Conservation (phyloP, 2,797 vertebrate species). For the Platyrinchus mystaceus region DNA sequence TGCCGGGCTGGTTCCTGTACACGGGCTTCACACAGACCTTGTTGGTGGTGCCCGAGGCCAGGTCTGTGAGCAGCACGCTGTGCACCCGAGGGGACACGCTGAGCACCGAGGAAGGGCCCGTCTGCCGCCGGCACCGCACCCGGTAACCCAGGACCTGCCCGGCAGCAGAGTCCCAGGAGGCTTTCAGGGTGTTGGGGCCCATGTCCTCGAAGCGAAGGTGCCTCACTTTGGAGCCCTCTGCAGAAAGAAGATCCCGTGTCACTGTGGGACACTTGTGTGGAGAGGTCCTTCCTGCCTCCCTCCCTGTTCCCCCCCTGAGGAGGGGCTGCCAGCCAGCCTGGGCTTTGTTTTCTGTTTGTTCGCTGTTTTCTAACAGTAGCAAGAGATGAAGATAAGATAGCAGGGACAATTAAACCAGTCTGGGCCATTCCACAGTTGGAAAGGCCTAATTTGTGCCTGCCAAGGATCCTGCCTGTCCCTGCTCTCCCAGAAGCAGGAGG, state of each 20-base stretch:
- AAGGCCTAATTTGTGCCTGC: background rate
- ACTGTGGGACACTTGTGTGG: accelerated
- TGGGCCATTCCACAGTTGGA: background rate
- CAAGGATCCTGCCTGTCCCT: background rate
- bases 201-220: slow-evolving; percentile 40
- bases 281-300: accelerated
- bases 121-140: slow-evolving; percentile 53
- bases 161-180: slow-evolving; percentile 10
- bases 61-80: slow-evolving; percentile 30
- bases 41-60: slow-evolving; percentile 14
- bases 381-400: background rate
- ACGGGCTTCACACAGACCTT: slow-evolving; percentile 59
- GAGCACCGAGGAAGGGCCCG: background rate
- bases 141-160: slow-evolving; percentile 40
- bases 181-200: slow-evolving; percentile 20
- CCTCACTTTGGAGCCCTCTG: slow-evolving; percentile 24
- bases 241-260: background rate
- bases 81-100: slow-evolving; percentile 36
- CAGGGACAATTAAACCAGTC: background rate
- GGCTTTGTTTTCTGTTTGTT: background rate
- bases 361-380: background rate
- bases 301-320: background rate
- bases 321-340: background rate
- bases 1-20: slow-evolving; percentile 19
- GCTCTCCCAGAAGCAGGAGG: background rate